Percentiles rank a stretch among this genome's conserved stretches.
These are phyloP conservation scores for Thalassarche chlororhynchos DNA, from an alignment of 2,113 vertebrate genomes.

Conservation along the genomic window DNA sequence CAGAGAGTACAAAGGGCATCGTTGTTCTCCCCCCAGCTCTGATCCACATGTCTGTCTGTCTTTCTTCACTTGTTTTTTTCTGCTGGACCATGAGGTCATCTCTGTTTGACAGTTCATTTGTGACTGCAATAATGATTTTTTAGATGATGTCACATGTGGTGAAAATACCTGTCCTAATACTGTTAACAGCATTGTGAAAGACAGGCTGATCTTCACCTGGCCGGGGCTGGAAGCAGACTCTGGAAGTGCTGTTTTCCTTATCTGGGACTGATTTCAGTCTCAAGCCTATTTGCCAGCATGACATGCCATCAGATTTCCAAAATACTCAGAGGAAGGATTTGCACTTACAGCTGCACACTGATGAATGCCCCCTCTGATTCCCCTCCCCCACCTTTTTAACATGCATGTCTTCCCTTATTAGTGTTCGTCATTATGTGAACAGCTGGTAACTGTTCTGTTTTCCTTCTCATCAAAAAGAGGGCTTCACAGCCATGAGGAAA, in stretches of 20 bases:
- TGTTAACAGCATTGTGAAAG: neutral
- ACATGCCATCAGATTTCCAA: neutral
- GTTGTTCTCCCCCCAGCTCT: neutral
- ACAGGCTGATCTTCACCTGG: neutral
- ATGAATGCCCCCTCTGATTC: neutral
- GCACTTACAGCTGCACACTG: neutral
- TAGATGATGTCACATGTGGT: neutral
- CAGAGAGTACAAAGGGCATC: neutral
- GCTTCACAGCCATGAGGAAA: conserved; percentile 24
- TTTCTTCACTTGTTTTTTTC: conserved; percentile 28
- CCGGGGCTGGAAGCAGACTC: neutral
- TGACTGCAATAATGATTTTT: conserved; percentile 23
- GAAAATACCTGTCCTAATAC: neutral
- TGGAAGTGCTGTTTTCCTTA: neutral
- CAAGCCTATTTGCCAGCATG: neutral
- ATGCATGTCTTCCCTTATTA: conserved; percentile 46
- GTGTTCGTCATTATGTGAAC: conserved; percentile 47
- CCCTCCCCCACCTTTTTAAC: conserved; percentile 35
- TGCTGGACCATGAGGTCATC: conserved; percentile 25
- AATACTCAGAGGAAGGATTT: neutral
- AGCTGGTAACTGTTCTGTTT: conserved; percentile 60
- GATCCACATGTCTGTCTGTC: neutral
- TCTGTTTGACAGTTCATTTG: neutral
- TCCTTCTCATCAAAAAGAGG: conserved; percentile 6
- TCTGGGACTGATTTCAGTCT: neutral